Conservation (phyloP, 2,113 vertebrate genomes). For the Clarias macrocephalus region DNA sequence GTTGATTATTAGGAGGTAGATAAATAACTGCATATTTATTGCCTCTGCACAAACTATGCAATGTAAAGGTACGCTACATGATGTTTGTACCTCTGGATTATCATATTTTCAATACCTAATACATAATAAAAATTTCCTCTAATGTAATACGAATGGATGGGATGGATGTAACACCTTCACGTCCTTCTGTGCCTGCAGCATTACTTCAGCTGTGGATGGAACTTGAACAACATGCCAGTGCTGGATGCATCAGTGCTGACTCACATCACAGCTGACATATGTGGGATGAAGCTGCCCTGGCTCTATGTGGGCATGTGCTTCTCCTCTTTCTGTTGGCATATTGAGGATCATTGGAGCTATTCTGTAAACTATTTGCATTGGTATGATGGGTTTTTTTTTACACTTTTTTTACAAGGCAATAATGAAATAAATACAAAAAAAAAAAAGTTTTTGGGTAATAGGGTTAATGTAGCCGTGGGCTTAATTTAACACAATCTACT, state of each 20-base stretch:
- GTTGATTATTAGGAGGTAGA: no score
- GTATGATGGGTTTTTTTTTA: constrained; percentile 64
- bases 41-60: background rate
- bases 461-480: background rate
- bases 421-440: background rate
- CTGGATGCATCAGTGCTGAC: constrained; percentile 93
- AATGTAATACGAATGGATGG: background rate
- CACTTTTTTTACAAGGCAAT: background rate
- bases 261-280: constrained; percentile 95
- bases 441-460: background rate
- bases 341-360: constrained; percentile 99
- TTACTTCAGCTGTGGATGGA: constrained; percentile 94
- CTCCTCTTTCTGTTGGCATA: constrained; percentile 99
- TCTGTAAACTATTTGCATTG: constrained; percentile 98
- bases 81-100: background rate
- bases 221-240: constrained; percentile 98
- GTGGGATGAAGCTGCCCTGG: constrained; percentile 98
- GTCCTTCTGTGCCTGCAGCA: constrained; percentile 71
- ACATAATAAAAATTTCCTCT: background rate
- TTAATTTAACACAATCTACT: background rate
- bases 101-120: background rate
- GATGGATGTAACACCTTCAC: background rate
- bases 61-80: background rate
- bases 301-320: constrained; percentile 99
- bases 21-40: background rate